A percentile compares a stretch with the other conserved stretches of the same genome.
phyloP scores from a whole-genome alignment of 2,797 vertebrate species.

The Avahi laniger region DNA sequence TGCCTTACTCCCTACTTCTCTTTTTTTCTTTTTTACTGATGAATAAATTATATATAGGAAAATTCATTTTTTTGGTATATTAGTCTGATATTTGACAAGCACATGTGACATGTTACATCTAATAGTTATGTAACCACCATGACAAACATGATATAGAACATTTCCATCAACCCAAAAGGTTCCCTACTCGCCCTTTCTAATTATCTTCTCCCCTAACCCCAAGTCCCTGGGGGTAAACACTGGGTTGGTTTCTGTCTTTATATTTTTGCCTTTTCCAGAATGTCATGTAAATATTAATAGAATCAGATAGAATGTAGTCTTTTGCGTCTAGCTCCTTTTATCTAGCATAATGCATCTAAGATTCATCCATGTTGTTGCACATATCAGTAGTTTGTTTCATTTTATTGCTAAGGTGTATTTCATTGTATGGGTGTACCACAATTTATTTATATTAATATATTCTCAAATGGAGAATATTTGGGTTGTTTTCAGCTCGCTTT shows the following conservation, averaged over 20 bases:
- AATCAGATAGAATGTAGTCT: neutral
- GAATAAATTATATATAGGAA: constrained; percentile 10
- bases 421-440: neutral
- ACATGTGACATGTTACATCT: neutral
- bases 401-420: constrained; percentile 21
- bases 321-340: constrained; percentile 4
- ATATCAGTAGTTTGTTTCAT: constrained; percentile 2
- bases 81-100: constrained; percentile 22
- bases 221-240: neutral
- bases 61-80: neutral
- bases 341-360: neutral
- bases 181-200: neutral
- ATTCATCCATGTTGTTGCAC: neutral
- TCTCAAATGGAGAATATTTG: neutral
- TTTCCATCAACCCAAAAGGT: neutral
- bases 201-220: neutral
- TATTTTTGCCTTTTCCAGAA: constrained; percentile 25
- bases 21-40: neutral
- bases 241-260: constrained; percentile 28
- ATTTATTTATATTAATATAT: neutral
- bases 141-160: neutral
- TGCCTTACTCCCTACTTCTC: neutral
- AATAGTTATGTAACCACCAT: neutral
- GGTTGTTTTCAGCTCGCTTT: neutral
- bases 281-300: neutral